Evolutionary conservation across 2,113 vertebrate species (phyloP).

Genomic region (Antechinus stuartii): DNA sequence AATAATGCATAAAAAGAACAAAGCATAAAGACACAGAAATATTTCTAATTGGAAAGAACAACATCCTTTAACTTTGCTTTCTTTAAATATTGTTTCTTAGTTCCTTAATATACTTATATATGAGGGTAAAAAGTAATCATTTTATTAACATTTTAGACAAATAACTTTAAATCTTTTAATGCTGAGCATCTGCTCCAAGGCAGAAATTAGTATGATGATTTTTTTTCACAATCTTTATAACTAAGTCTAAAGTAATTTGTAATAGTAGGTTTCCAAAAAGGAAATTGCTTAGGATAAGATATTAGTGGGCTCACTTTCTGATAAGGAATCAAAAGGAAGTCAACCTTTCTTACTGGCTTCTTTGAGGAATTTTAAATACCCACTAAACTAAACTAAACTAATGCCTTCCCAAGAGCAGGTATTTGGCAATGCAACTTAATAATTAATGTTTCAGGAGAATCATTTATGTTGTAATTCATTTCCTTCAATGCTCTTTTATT

Average conservation of each 20-base stretch:
- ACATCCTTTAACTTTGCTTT: not conserved
- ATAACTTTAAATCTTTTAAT: not conserved
- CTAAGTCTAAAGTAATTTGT: not conserved
- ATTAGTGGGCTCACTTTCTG: not conserved
- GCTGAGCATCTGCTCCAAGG: not conserved
- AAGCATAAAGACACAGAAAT: not conserved
- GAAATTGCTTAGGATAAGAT: not conserved
- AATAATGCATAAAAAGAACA: not conserved
- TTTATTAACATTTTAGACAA: not conserved
- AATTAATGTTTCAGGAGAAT: not conserved
- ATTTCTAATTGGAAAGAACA: not conserved
- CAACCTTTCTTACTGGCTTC: not conserved
- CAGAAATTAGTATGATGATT: not conserved
- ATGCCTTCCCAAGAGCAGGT: not conserved
- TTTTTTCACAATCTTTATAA: not conserved
- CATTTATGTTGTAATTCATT: not conserved
- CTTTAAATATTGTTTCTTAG: not conserved
- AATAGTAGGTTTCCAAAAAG: not conserved
- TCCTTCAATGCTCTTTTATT: not conserved
- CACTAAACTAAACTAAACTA: not conserved
- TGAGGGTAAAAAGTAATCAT: not conserved
- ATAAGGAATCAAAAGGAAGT: not conserved
- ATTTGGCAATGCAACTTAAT: not conserved
- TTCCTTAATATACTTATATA: not conserved
- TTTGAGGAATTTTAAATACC: not conserved